These are phyloP conservation scores for Aphelocoma coerulescens DNA, from an alignment of 2,113 vertebrate genomes.

Conservation along the genomic window DNA sequence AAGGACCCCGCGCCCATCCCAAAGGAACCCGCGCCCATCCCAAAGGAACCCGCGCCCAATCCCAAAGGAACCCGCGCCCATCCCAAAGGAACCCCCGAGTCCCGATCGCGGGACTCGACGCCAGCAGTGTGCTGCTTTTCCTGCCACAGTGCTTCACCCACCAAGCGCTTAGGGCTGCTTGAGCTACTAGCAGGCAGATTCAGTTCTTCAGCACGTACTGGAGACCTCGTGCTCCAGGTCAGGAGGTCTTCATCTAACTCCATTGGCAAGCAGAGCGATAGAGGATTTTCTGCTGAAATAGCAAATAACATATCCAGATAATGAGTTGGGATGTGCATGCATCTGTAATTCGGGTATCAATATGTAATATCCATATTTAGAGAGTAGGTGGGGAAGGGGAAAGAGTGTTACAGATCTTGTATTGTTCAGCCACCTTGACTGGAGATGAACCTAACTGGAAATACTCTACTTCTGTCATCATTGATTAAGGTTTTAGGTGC, in stretches of 20 bases:
- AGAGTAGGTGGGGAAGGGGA: neutral
- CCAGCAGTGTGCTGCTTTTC: fast-evolving
- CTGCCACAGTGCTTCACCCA: neutral
- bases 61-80: neutral
- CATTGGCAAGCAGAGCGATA: fast-evolving
- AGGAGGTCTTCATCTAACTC: neutral
- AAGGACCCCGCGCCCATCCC: no score
- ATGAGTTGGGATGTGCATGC: neutral
- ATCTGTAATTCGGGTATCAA: neutral
- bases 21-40: neutral
- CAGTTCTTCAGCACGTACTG: neutral
- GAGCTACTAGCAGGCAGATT: neutral
- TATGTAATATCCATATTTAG: neutral
- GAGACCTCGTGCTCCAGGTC: neutral
- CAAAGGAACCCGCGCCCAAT: fast-evolving
- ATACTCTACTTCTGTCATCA: neutral
- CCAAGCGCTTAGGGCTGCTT: neutral
- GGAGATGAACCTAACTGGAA: neutral
- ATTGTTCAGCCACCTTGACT: neutral
- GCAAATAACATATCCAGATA: neutral
- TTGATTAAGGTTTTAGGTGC: neutral
- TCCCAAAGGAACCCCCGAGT: neutral
- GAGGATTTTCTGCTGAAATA: neutral
- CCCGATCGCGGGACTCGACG: no score
- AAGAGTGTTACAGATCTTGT: neutral